Conservation (phyloP, 2,113 vertebrate species). For the Planiliza haematocheilus region DNA sequence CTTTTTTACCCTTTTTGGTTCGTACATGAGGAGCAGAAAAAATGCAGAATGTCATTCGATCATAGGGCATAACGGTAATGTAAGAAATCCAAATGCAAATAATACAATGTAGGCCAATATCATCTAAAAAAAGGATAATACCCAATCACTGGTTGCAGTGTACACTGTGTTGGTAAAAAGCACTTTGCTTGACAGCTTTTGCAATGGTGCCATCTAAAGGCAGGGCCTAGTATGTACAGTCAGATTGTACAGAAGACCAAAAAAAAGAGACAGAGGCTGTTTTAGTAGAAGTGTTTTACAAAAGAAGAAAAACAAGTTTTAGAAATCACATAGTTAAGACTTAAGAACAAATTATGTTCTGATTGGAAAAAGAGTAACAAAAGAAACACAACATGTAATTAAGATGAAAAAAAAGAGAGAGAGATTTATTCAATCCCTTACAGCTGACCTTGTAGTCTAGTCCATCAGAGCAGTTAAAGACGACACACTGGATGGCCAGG, state of each 20-base stretch:
- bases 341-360: neutral
- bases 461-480: constrained; percentile 93
- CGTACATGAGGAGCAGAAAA: too few species aligned
- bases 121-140: too few species aligned
- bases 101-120: too few species aligned
- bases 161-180: neutral
- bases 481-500: constrained; percentile 91
- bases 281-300: neutral
- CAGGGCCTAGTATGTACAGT: neutral
- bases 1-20: too few species aligned
- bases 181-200: constrained; percentile 43
- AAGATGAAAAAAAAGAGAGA: neutral
- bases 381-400: neutral
- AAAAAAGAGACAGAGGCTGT: neutral
- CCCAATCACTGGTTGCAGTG: neutral
- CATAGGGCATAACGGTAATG: too few species aligned
- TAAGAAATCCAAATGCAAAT: too few species aligned
- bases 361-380: neutral
- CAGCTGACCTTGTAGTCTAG: constrained; percentile 89
- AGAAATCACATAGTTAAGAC: too few species aligned
- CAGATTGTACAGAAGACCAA: neutral
- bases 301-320: neutral
- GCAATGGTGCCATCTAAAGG: constrained; percentile 71
- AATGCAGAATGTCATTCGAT: too few species aligned
- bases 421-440: neutral